phyloP scores from a whole-genome alignment of 2,113 vertebrate genomes.

The Erythrocercus mccallii region DNA sequence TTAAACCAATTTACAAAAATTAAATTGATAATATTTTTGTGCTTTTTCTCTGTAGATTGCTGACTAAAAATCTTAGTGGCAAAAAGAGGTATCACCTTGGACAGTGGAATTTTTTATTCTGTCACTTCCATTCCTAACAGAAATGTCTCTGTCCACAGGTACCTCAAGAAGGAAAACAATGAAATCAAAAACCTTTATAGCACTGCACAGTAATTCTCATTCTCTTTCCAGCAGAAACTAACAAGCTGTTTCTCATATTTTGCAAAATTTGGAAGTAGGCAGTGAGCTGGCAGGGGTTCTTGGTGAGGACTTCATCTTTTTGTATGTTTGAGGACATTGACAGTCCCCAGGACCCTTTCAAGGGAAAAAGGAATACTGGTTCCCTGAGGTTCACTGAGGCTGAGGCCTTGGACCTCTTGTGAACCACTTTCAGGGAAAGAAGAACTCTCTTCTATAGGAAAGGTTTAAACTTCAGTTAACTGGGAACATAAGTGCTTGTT shows the following conservation, averaged over 20 bases:
- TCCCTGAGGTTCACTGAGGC: not conserved
- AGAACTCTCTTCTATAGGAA: not conserved
- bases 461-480: not conserved
- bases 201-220: not conserved
- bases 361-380: not conserved
- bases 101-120: not conserved
- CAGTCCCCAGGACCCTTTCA: not conserved
- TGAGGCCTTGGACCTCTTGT: not conserved
- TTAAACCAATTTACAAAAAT: not conserved
- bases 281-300: not conserved
- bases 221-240: not conserved
- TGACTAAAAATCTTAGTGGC: not conserved
- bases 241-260: not conserved
- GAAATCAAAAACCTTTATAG: not conserved
- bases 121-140: not conserved
- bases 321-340: not conserved
- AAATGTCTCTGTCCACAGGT: not conserved
- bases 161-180: not conserved
- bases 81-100: not conserved
- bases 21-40: not conserved
- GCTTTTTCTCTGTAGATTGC: not conserved
- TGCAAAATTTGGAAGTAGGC: not conserved
- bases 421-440: not conserved
- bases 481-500: not conserved
- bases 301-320: not conserved